Base-by-base conservation (phyloP, 53 echinoderm and acorn worm genomes). In the Paracentrotus lividus region DNA sequence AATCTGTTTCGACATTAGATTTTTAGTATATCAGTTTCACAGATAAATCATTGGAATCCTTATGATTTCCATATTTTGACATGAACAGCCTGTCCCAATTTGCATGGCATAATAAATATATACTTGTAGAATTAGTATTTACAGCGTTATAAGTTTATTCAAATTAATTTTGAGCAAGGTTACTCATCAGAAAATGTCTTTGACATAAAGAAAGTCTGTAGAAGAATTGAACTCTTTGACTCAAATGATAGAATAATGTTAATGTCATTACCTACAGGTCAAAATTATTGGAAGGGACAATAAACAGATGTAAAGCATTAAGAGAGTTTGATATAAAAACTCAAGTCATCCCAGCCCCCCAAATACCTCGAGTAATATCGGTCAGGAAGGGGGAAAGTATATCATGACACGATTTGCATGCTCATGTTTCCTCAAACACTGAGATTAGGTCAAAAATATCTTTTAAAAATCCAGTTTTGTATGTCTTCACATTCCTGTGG, bases 361-460 rank as follows among this genome's bases (percentile, higher is more conserved):
- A 12, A 45, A n/a, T 47, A 47, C 47, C 81, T n/a, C n/a, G 27
- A 23, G 24, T 44, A 3, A 81, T 24, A 40, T 47, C 81, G 44
- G 1, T 81, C 47, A 45, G 47, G 81, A 81, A 81, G 45, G 44
- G n/a, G 31, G 44, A 24, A 81, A 81, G 45, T 81, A 81, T 81
- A 45, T 81, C 81, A 81, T 81, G 81, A 81, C 81, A 81, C 47
- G 12, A 81, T 81, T 81, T 81, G 47, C 24, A 47, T 81, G 45
- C 44, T 81, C 26, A 81, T 81, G 81, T 47, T 81, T 81, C 81
- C 81, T 45, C 27, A 8, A 9, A 77, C 6, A 20, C 8, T 10
- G 45, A 81, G 81, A 81, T 81, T 81, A 81, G 81, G 44, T 81
- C 81, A 81, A 81, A 47, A 45, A 23, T 81, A 45, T 81, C 24